phyloP scores from a whole-genome alignment of 2,113 vertebrate genomes.

The Saccopteryx leptura region DNA sequence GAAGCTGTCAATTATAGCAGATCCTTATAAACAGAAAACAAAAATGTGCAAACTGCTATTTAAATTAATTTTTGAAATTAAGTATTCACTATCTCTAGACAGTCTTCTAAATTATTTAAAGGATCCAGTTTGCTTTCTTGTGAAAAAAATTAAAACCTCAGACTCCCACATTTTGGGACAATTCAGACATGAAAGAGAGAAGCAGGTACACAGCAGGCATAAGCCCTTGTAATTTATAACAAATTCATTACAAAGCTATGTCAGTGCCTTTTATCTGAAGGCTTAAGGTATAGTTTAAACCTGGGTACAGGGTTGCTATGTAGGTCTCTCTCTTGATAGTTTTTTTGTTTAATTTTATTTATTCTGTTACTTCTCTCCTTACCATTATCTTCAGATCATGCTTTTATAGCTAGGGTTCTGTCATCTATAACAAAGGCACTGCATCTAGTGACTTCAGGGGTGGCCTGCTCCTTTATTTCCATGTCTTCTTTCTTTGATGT shows the following conservation, averaged over 20 bases:
- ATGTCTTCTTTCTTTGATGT: neutral
- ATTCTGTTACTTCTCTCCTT: neutral
- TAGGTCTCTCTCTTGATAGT: neutral
- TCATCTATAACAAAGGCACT: neutral
- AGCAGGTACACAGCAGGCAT: neutral
- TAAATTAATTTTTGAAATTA: conserved; percentile 71
- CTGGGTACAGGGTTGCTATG: neutral
- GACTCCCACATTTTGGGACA: neutral
- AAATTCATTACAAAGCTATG: neutral
- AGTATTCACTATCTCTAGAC: conserved; percentile 9
- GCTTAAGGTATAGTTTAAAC: neutral
- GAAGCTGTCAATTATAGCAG: conserved; percentile 51
- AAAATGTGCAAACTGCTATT: conserved; percentile 36
- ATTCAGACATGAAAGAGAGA: neutral
- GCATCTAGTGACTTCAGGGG: neutral
- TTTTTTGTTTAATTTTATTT: neutral
- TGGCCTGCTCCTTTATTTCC: neutral
- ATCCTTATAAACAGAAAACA: conserved; percentile 58
- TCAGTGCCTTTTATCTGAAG: neutral
- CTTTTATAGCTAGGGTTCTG: neutral
- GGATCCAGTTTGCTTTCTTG: conserved; percentile 40
- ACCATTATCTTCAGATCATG: neutral
- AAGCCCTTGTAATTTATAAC: neutral
- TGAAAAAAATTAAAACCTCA: neutral
- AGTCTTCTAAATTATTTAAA: conserved; percentile 62